phyloP scores from a whole-genome alignment of 1,140 invertebrate genomes.

The Rhagoletis pomonella region DNA sequence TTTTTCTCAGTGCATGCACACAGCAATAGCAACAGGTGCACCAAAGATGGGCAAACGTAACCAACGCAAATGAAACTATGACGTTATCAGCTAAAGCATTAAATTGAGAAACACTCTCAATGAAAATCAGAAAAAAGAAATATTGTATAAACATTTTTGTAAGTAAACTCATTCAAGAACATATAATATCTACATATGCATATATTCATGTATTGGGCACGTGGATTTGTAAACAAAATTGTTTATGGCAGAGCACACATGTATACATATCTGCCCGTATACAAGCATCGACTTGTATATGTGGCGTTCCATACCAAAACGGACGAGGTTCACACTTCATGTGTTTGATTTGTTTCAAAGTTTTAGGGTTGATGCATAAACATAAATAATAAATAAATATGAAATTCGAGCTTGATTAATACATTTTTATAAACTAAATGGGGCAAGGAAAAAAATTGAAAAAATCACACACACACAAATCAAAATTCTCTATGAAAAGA shows the following conservation, averaged over 20 bases:
- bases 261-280: no score
- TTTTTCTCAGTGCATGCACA: background rate
- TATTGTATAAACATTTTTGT: background rate
- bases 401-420: no score
- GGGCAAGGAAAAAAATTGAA: no score
- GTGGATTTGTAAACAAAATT: background rate
- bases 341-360: no score
- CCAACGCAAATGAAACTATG: constrained; percentile 1
- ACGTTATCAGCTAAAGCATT: background rate
- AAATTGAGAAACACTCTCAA: background rate
- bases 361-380: no score
- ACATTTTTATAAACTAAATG: no score
- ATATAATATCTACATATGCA: background rate
- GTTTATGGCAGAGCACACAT: background rate
- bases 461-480: no score
- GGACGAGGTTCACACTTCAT: no score
- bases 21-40: background rate
- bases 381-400: no score
- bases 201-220: background rate
- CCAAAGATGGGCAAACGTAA: background rate
- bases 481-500: no score
- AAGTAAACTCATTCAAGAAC: background rate
- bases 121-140: background rate
- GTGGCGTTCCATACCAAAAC: no score
- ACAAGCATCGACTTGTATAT: no score